These are phyloP conservation scores for Caenorhabditis becei DNA, from an alignment of 2,888 invertebrate genomes.

Conservation along the genomic window DNA sequence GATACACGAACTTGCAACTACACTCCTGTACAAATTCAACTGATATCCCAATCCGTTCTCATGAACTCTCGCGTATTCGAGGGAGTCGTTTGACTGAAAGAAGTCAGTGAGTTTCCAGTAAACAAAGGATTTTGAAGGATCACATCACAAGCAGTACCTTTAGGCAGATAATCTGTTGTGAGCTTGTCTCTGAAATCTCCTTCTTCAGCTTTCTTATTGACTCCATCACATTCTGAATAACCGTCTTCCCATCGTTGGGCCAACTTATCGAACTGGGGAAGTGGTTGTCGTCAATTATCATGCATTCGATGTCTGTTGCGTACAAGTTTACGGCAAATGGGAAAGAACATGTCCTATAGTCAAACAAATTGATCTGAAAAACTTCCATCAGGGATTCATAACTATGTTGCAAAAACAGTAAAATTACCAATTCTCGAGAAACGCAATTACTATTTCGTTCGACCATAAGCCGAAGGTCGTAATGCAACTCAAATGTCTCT, in stretches of 20 bases:
- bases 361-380: slow-evolving; percentile 57
- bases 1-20: slow-evolving; percentile 62
- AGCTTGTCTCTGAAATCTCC: slow-evolving; percentile 54
- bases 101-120: neutral
- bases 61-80: slow-evolving; percentile 63
- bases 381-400: neutral
- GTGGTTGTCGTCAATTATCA: slow-evolving; percentile 47
- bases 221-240: slow-evolving; percentile 65
- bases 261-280: slow-evolving; percentile 56
- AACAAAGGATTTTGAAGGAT: neutral
- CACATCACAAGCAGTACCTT: slow-evolving; percentile 43
- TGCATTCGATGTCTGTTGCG: slow-evolving; percentile 55
- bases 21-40: slow-evolving; percentile 68
- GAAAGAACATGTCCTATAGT: slow-evolving; percentile 61
- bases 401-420: no score
- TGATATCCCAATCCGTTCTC: slow-evolving; percentile 59
- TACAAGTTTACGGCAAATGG: slow-evolving; percentile 64
- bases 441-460: slow-evolving; percentile 58
- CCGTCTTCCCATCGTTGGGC: slow-evolving; percentile 53
- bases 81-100: slow-evolving; percentile 61
- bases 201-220: slow-evolving; percentile 56
- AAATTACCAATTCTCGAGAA: slow-evolving; percentile 58
- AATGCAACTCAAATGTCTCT: slow-evolving; percentile 59
- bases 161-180: slow-evolving; percentile 61
- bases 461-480: slow-evolving; percentile 54